Evolutionary conservation across 2,113 vertebrate species (phyloP).

Genomic region (Oncorhynchus gorbuscha): DNA sequence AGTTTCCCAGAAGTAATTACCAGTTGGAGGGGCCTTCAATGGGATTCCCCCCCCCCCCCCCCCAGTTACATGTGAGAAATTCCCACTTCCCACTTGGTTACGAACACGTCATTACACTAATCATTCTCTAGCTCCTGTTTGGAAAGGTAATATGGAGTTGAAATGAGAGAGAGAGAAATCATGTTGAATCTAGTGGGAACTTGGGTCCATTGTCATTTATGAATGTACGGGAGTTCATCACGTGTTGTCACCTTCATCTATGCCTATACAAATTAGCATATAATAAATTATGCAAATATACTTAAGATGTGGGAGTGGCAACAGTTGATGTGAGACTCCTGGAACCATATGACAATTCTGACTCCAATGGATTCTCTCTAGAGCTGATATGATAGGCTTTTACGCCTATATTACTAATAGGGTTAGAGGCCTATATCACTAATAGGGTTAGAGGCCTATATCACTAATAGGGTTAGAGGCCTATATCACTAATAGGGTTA

Average conservation of each 20-base stretch:
- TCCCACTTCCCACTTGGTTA: too few relatives aligned
- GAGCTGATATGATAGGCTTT: not conserved
- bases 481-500: too few relatives aligned
- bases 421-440: not conserved
- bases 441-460: too few relatives aligned
- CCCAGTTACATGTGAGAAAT: too few relatives aligned
- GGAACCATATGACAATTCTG: not conserved
- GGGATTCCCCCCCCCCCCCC: too few relatives aligned
- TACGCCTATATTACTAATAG: too few relatives aligned
- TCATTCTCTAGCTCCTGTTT: conserved; percentile 25
- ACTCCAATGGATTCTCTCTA: not conserved
- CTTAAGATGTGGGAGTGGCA: not conserved
- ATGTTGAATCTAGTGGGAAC: not conserved
- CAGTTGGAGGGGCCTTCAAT: too few relatives aligned
- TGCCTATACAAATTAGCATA: conserved; percentile 12
- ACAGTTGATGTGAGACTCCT: not conserved
- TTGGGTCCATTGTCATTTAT: not conserved
- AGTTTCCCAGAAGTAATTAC: too few relatives aligned
- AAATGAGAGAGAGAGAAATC: not conserved
- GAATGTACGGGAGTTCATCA: not conserved
- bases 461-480: too few relatives aligned
- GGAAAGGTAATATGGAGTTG: conserved; percentile 25
- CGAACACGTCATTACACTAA: not conserved
- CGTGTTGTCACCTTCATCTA: conserved; percentile 9
- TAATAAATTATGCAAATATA: conserved; percentile 4